phyloP scores from a whole-genome alignment of 2,113 vertebrate species.

The Spheniscus mendiculus region DNA sequence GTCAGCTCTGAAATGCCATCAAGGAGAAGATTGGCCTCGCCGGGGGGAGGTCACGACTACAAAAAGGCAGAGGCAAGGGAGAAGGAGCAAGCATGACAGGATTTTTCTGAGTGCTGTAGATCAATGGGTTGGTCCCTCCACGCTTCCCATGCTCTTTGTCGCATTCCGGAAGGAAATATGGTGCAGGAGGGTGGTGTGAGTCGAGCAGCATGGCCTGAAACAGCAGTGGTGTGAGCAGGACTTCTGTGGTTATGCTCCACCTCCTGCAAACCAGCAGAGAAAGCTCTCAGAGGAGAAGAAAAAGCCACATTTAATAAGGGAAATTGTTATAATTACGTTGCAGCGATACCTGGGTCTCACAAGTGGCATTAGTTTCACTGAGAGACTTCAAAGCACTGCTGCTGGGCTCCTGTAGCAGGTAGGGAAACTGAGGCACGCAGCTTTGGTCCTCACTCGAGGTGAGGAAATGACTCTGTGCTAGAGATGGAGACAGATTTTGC shows the following conservation, averaged over 20 bases:
- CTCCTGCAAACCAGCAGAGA: not conserved
- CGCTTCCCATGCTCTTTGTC: conserved; percentile 26
- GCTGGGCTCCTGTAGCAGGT: not conserved
- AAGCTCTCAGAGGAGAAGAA: not conserved
- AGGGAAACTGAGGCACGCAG: not conserved
- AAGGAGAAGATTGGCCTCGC: not conserved
- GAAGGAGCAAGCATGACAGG: not conserved
- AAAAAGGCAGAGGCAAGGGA: conserved; percentile 17
- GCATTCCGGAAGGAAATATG: not conserved
- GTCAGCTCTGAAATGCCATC: conserved; percentile 12
- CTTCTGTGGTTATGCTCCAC: not conserved
- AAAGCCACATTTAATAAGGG: not conserved
- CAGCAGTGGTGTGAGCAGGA: not conserved
- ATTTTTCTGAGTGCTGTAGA: not conserved
- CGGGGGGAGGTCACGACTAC: conserved; percentile 19
- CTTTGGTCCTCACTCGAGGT: not conserved
- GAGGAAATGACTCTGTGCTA: not conserved
- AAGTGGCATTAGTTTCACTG: not conserved
- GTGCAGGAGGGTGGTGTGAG: not conserved
- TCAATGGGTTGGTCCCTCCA: not conserved
- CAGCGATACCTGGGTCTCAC: not conserved
- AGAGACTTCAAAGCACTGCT: not conserved
- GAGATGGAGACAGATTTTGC: not conserved
- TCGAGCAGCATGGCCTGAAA: not conserved
- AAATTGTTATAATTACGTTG: not conserved